phyloP scores from a whole-genome alignment of 2,113 vertebrate species.

The Perca schrenkii region DNA sequence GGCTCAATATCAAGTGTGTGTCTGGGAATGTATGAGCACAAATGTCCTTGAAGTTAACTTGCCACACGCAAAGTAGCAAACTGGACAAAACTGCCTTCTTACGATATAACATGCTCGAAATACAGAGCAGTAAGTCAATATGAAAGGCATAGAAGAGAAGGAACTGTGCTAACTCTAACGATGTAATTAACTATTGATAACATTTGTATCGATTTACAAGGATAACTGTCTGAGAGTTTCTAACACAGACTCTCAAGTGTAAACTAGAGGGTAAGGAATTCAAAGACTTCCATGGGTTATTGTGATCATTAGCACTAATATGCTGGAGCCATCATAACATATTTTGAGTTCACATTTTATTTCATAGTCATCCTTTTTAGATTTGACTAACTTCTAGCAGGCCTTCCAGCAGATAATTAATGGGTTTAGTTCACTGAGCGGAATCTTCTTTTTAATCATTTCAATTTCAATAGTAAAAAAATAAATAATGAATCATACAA shows the following conservation, averaged over 20 bases:
- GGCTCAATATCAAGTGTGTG: constrained; percentile 5
- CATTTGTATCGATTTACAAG: constrained; percentile 36
- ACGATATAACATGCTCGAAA: constrained; percentile 6
- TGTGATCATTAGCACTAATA: constrained; percentile 49
- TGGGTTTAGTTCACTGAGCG: constrained; percentile 11
- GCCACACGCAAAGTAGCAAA: background rate
- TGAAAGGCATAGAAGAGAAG: background rate
- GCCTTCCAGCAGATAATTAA: constrained; percentile 17
- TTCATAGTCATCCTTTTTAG: constrained; percentile 2
- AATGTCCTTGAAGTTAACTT: constrained; percentile 33
- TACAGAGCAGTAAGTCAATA: constrained; percentile 16
- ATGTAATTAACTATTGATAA: constrained; percentile 49
- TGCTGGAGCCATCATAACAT: constrained; percentile 4
- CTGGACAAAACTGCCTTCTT: constrained; percentile 15
- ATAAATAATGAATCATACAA: constrained; percentile 12
- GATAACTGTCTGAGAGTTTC: constrained; percentile 33
- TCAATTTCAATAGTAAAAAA: constrained; percentile 26
- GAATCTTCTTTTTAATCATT: constrained; percentile 43
- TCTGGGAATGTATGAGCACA: background rate
- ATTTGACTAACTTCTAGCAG: background rate
- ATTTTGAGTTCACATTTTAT: constrained; percentile 21
- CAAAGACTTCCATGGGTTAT: constrained; percentile 3
- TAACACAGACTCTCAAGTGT: constrained; percentile 20
- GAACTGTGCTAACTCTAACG: constrained; percentile 16
- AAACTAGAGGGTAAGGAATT: constrained; percentile 27